Base-by-base conservation (phyloP, 2,888 invertebrate genomes). In the Philaethria dido region DNA sequence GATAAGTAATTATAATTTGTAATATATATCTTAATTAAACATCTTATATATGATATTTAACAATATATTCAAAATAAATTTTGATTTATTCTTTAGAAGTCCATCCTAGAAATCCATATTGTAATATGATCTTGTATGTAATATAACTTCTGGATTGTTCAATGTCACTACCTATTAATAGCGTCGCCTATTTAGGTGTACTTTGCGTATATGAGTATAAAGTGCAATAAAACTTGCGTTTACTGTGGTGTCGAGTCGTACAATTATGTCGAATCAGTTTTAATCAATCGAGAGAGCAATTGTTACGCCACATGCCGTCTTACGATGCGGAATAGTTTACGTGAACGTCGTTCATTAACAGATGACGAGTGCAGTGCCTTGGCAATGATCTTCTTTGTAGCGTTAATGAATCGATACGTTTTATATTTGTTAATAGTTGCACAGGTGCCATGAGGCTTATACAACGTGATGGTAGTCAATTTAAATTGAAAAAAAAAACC, bases 331-430 rank as follows among this genome's bases (percentile, higher is more conserved):
- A 48, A 50, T 20, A 57, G 20, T 60, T 61, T 48, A 52, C 54
- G 54, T 36, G 25, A 62, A 36, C 50, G 25, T 33, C 55, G 36
- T 20, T 52, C 42, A 64, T 66, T 67, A 62, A 14, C 29, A 52
- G 52, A 67, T 52, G 57, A 62, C 62, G 48, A 39, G 18, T 60
- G 59, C 42, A 18, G 42, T 80, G 83, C 87, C 89, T 88, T 89
- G 88, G 75, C 86, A 86, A 82, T 89, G 89, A 89, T 86, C 84
- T 87, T 83, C 77, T 76, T 71, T 77, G 76, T 76, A 77, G 74
- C 61, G 65, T 55, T 55, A 55, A 61, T 14, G 62, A 64, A 62
- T 52, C 22, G 22, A 48, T 25, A 22, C 2, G 11, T 11, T 47
- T 18, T 29, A n/a, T 62, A 11, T 60, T 44, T 13, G 22, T 25